These are phyloP conservation scores for Hedya salicella DNA, from an alignment of 2,888 invertebrate species.

Conservation along the genomic window DNA sequence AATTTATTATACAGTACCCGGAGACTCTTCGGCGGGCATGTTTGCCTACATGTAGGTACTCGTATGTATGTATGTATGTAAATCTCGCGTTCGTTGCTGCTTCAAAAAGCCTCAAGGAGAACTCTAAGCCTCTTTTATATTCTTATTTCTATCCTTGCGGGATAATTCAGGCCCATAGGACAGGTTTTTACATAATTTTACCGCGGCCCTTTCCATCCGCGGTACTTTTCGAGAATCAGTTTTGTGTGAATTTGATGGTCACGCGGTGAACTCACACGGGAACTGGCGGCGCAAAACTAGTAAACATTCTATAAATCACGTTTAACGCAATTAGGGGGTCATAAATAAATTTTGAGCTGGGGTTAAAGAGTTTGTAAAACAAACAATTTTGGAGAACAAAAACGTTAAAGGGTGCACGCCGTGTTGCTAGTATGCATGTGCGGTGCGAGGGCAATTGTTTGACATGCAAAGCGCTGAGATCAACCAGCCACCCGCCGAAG, in stretches of 20 bases:
- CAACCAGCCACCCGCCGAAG: conserved; percentile 61
- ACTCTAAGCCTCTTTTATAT: conserved; percentile 83
- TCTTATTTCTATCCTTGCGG: conserved; percentile 81
- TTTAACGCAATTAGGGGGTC: conserved; percentile 71
- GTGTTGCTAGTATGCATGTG: conserved; percentile 65
- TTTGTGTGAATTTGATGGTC: conserved; percentile 56
- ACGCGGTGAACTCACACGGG: conserved; percentile 64
- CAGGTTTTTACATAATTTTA: conserved; percentile 83
- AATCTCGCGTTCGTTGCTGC: conserved; percentile 76
- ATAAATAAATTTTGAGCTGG: conserved; percentile 74
- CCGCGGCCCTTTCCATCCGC: conserved; percentile 72
- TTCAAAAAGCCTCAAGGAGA: conserved; percentile 78
- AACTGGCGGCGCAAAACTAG: conserved; percentile 66
- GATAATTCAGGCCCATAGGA: conserved; percentile 82
- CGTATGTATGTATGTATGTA: conserved; percentile 71
- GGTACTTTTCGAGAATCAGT: conserved; percentile 61
- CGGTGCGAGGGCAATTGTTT: conserved; percentile 74
- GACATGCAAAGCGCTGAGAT: conserved; percentile 77
- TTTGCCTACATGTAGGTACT: conserved; percentile 58
- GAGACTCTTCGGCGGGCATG: conserved; percentile 73
- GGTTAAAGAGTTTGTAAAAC: conserved; percentile 78
- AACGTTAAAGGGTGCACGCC: conserved; percentile 70
- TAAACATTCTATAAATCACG: conserved; percentile 78
- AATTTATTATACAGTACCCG: conserved; percentile 81
- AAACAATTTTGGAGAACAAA: conserved; percentile 75